Base-by-base conservation (phyloP, 2,113 vertebrate species). In the Antechinus stuartii region DNA sequence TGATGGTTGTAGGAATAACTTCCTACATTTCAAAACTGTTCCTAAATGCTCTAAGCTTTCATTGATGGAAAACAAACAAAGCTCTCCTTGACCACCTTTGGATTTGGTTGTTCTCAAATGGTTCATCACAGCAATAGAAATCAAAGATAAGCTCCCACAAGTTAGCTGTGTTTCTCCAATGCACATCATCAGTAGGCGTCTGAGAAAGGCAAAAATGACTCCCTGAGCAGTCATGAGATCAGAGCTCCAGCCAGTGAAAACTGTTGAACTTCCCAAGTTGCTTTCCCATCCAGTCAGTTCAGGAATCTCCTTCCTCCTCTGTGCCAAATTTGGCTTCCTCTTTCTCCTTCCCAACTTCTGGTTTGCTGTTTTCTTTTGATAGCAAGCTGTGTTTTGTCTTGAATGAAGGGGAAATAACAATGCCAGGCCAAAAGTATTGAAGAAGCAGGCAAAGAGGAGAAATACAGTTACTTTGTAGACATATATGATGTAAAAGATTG, bases 401-500 rank as follows among this genome's bases (percentile, higher is more conserved):
- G 0, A 0, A 0, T 92, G 89, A 97, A 95, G 90, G 89, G 94
- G 90, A 95, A 89, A 61, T 91, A 92, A 94, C 91, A 93, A 90
- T 96, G 23, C 42, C 54, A 54, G 52, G 57, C 95, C 95, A 97
- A 92, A 95, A 95, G n/a, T 0, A 0, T 90, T 95, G 96, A 97
- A 98, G 93, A 89, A 6, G 0, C 56, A 97, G 91, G 0, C 54
- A 97, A 91, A 95, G 97, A 0, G 0, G 95, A 96, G 90, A 97
- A 96, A 95, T 55, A 95, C 50, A 94, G 68, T 5, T 23, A 42
- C 92, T 98, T 96, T 96, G 94, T 96, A 96, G 93, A 95, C 14
- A 96, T 26, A 89, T 96, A 93, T 96, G 94, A 92, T 97, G 93
- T 91, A 96, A 98, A 96, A 92, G 91, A 24, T 96, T 96, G 95